phyloP scores from a whole-genome alignment of 2,888 invertebrate species.

The Hypomecis punctinalis region DNA sequence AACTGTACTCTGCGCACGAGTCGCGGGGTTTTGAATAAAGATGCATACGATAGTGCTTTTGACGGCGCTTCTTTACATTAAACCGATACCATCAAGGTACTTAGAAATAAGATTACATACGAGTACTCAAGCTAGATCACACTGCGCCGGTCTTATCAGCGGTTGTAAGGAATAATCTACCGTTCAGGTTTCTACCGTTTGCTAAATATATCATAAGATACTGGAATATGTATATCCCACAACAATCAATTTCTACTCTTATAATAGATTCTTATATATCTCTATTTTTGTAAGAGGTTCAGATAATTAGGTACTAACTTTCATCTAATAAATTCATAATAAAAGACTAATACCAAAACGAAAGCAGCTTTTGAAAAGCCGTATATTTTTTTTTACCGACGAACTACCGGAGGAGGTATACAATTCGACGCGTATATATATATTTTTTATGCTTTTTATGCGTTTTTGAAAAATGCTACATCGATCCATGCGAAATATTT shows the following conservation, averaged over 20 bases:
- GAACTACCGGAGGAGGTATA: too few relatives aligned
- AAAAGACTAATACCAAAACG: too few relatives aligned
- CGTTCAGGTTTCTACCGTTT: conserved; percentile 45
- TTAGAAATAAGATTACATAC: conserved; percentile 41
- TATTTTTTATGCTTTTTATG: too few relatives aligned
- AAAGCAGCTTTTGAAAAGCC: too few relatives aligned
- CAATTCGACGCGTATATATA: too few relatives aligned
- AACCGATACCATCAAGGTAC: conserved; percentile 46
- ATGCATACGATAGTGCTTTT: conserved; percentile 55
- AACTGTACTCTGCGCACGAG: conserved; percentile 64
- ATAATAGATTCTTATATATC: too few relatives aligned
- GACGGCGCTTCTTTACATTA: conserved; percentile 46
- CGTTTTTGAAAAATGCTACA: too few relatives aligned
- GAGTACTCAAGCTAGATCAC: conserved; percentile 7
- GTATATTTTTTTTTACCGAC: too few relatives aligned
- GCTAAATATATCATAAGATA: not conserved
- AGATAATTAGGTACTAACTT: too few relatives aligned
- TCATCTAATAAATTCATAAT: too few relatives aligned
- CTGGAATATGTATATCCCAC: conserved; percentile 5
- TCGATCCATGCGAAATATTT: too few relatives aligned
- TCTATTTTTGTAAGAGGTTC: too few relatives aligned
- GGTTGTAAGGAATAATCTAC: conserved; percentile 44
- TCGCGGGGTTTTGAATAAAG: conserved; percentile 50
- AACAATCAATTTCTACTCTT: not conserved
- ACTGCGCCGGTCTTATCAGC: conserved; percentile 43